Percentiles rank a stretch among this genome's conserved stretches.
These are phyloP conservation scores for Trissolcus basalis DNA, from an alignment of 1,140 invertebrate genomes.

Conservation along the genomic window DNA sequence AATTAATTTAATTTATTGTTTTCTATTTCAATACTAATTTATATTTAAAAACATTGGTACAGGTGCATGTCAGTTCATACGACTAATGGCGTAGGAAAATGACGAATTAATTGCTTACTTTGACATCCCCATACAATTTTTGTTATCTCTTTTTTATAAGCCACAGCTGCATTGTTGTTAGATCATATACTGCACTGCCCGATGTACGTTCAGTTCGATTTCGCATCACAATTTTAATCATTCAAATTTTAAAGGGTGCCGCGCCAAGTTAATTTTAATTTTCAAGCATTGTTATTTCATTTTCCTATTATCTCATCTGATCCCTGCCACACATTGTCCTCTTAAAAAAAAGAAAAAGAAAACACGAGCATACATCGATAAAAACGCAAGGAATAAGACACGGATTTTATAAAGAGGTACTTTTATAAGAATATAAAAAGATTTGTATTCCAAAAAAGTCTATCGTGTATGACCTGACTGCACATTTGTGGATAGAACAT, in stretches of 20 bases:
- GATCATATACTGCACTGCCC: slow-evolving; percentile 30
- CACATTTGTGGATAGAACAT: slow-evolving; percentile 42
- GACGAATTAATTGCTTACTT: slow-evolving; percentile 25
- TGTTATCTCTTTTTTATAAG: slow-evolving; percentile 5
- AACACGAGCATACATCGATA: neutral
- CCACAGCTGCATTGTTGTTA: slow-evolving; percentile 10
- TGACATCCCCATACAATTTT: neutral
- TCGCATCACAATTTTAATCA: neutral
- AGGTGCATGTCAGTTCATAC: slow-evolving; percentile 75
- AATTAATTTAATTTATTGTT: neutral
- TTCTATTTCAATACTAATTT: neutral
- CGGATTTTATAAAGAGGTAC: too few species aligned
- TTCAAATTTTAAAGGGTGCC: slow-evolving; percentile 63
- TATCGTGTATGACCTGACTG: slow-evolving; percentile 73
- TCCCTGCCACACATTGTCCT: slow-evolving; percentile 27
- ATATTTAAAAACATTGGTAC: slow-evolving; percentile 5
- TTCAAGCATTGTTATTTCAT: slow-evolving; percentile 8
- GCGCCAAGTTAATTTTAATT: slow-evolving; percentile 66
- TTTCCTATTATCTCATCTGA: slow-evolving; percentile 26
- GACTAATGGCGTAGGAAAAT: slow-evolving; percentile 27
- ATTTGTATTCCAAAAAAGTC: slow-evolving; percentile 50
- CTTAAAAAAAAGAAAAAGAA: slow-evolving; percentile 13
- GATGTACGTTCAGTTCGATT: slow-evolving; percentile 1
- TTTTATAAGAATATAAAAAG: too few species aligned
- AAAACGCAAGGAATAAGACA: too few species aligned